phyloP scores from a whole-genome alignment of 2,888 invertebrate genomes.

The Digitonthophagus gazella region DNA sequence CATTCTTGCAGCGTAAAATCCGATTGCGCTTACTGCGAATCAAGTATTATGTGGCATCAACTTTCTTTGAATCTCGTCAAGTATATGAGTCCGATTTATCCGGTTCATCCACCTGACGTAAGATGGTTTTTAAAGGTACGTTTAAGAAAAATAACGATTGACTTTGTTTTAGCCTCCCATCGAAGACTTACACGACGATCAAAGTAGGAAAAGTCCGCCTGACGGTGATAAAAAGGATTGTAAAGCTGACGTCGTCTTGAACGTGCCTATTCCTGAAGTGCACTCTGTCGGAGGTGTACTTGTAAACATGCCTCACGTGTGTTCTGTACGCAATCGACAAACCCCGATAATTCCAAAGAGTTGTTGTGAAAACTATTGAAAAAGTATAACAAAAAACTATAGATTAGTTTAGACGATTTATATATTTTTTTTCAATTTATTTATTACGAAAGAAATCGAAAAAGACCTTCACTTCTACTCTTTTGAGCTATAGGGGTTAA shows the following conservation, averaged over 20 bases:
- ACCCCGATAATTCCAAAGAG: slow-evolving; percentile 26
- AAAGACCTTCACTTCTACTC: slow-evolving; percentile 28
- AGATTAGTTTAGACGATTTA: slow-evolving; percentile 5
- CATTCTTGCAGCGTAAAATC: slow-evolving; percentile 60
- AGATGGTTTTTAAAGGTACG: slow-evolving; percentile 43
- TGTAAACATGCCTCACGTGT: slow-evolving; percentile 90
- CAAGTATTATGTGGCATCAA: slow-evolving; percentile 93
- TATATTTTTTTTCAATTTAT: too few relatives aligned
- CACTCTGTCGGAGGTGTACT: slow-evolving; percentile 82
- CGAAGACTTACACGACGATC: slow-evolving; percentile 70
- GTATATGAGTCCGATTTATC: slow-evolving; percentile 73
- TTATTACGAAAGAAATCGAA: too few relatives aligned
- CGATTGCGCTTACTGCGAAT: slow-evolving; percentile 91
- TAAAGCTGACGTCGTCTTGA: slow-evolving; percentile 62
- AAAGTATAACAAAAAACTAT: slow-evolving; percentile 18
- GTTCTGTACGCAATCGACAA: slow-evolving; percentile 56
- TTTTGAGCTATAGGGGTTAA: slow-evolving; percentile 23
- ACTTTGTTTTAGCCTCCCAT: slow-evolving; percentile 56
- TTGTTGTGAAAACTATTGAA: slow-evolving; percentile 7
- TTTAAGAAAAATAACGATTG: too few relatives aligned
- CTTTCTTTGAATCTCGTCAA: slow-evolving; percentile 76
- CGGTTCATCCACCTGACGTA: slow-evolving; percentile 75
- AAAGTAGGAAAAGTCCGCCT: slow-evolving; percentile 66
- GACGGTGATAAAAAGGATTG: slow-evolving; percentile 69
- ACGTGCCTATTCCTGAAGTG: slow-evolving; percentile 67